Evolutionary conservation across 2,888 invertebrate genomes (phyloP).

Genomic region (Ischnus inquisitorius): DNA sequence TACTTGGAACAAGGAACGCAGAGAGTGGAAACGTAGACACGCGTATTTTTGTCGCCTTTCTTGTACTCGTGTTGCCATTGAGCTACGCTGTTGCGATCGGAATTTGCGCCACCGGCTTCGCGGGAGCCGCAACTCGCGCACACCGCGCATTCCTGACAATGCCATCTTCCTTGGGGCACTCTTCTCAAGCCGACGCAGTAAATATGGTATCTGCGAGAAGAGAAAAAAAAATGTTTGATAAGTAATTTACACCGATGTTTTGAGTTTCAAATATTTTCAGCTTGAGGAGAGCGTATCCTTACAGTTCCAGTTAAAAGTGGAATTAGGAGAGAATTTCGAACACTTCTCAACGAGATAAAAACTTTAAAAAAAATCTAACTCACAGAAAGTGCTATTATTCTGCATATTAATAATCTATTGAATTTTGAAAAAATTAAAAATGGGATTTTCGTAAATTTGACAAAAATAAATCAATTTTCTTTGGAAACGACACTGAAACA

Average conservation of each 20-base stretch:
- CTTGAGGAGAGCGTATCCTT: no score
- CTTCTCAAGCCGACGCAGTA: conserved; percentile 94
- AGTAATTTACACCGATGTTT: background rate
- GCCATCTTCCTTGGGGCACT: conserved; percentile 96
- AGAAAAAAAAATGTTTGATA: background rate
- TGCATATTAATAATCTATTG: no score
- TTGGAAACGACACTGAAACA: no score
- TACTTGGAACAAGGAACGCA: conserved; percentile 91
- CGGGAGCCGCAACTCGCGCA: conserved; percentile 87
- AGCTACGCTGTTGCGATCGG: conserved; percentile 83
- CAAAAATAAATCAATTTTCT: no score
- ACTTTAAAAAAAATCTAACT: no score
- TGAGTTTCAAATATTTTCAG: background rate
- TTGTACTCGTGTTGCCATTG: conserved; percentile 87
- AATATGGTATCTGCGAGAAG: conserved; percentile 91
- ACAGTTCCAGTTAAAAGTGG: no score
- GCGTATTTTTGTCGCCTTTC: conserved; percentile 85
- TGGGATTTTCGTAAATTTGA: no score
- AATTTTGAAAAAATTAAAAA: no score
- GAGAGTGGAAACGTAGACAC: conserved; percentile 86
- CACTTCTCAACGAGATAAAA: no score
- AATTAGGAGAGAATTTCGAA: no score
- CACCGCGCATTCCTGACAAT: conserved; percentile 93
- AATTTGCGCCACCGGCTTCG: conserved; percentile 85
- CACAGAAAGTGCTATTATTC: no score